Percentiles rank a stretch among this genome's conserved stretches.
Conservation (phyloP, 2,113 vertebrate species). For the Ophthalmolycus amberensis region DNA sequence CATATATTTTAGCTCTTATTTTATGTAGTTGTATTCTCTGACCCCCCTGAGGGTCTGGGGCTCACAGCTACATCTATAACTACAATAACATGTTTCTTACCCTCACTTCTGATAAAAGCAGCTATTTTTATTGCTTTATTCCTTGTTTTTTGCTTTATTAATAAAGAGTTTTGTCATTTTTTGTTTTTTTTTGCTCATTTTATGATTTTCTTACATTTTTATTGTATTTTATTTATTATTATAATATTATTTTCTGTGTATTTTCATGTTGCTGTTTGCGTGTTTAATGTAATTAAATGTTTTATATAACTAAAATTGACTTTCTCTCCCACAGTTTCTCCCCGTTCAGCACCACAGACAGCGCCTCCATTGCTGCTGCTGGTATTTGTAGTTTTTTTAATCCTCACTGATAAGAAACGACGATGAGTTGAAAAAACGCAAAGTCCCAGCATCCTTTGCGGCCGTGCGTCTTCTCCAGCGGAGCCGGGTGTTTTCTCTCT, state of each 20-base stretch:
- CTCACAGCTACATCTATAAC: not conserved
- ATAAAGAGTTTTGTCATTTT: no score
- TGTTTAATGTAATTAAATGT: not conserved
- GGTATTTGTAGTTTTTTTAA: constrained; percentile 39
- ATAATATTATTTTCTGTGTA: not conserved
- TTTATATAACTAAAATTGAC: not conserved
- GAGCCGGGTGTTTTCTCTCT: constrained; percentile 47
- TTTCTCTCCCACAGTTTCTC: not conserved
- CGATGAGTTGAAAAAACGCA: not conserved
- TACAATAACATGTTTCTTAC: not conserved
- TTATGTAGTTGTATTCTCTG: no score
- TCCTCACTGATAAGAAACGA: not conserved
- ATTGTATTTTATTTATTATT: not conserved
- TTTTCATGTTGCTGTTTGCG: not conserved
- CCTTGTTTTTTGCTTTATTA: no score
- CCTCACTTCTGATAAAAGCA: no score
- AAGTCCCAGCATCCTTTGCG: constrained; percentile 45
- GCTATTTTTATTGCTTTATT: no score
- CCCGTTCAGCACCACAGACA: constrained; percentile 49
- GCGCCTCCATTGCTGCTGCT: constrained; percentile 7
- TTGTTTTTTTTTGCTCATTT: not conserved
- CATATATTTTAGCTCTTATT: no score
- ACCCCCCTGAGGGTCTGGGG: no score
- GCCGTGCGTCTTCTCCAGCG: constrained; percentile 33
- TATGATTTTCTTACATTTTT: not conserved